These are phyloP conservation scores for Cacatua alba DNA, from an alignment of 2,113 vertebrate genomes.

Conservation along the genomic window DNA sequence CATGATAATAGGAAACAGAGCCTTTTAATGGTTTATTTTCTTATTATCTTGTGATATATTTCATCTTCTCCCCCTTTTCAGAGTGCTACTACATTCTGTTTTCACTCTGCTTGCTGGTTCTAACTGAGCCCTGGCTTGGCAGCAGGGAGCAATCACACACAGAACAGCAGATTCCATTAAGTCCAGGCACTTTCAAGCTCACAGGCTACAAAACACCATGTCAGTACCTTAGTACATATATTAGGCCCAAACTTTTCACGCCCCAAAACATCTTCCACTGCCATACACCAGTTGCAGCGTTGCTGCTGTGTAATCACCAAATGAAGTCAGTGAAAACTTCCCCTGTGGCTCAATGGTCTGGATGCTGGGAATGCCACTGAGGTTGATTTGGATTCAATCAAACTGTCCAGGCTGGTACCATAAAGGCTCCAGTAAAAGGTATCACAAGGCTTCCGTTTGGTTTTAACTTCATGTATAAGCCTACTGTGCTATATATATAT, in stretches of 20 bases:
- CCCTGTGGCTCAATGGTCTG: accelerated
- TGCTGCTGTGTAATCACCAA: accelerated
- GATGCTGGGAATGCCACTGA: accelerated
- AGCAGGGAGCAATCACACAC: background rate
- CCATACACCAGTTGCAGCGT: accelerated
- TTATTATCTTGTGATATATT: slow-evolving; percentile 77
- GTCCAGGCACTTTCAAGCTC: background rate
- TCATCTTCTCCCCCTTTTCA: slow-evolving; percentile 59
- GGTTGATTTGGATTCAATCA: accelerated
- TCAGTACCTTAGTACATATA: accelerated
- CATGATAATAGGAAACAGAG: slow-evolving; percentile 77
- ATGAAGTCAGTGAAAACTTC: background rate
- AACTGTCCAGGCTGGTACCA: background rate
- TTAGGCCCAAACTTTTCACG: background rate
- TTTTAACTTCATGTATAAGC: accelerated
- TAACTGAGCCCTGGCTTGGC: background rate
- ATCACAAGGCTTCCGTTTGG: accelerated
- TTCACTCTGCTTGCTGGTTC: slow-evolving; percentile 31
- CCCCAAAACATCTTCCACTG: background rate
- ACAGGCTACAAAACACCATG: background rate
- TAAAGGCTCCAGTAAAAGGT: background rate
- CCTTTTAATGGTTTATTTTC: slow-evolving; percentile 78
- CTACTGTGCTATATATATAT: no score
- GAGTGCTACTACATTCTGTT: slow-evolving; percentile 71
- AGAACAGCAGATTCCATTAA: background rate